Evolutionary conservation across 2,797 vertebrate genomes (phyloP), one percentile per base, ranked within the genome.

Genomic region (Lepus townsendii): DNA sequence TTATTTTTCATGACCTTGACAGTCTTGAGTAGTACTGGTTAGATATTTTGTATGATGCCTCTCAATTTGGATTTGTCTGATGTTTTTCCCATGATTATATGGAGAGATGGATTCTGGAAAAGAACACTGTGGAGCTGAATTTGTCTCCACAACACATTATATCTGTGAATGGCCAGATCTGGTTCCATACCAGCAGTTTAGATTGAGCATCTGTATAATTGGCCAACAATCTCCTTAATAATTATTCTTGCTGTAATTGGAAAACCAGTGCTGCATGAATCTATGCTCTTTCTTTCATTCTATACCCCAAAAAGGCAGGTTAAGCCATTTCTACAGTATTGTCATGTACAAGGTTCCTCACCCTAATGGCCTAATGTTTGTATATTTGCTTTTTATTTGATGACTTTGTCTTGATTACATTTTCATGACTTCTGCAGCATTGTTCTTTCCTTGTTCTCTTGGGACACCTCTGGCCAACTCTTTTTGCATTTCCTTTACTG

Each of bases 61-160:
- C 38, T 92, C 76, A 73, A 4, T 92, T 68, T 52, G 32, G 26
- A 57, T 91, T 88, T 80, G 30, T 77, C 63, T 60, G 47, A 71
- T 82, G 30, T 47, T 88, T 83, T 83, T 9, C 77, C 83, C 19
- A 9, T 60, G 35, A 66, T 73, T 42, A 50, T 52, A 4, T 22
- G 19, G 38, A 10, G 16, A 19, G 14, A 27, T 17, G 60, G n/a
- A 10, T 79, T 88, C 60, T 72, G 66, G 54, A 7, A 3, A 38
- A 60, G 17, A 85, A 60, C 4, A 54, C 32, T 57, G 19, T 4
- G 16, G n/a, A 84, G 22, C 60, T 22, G 50, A 89, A 66, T 5
- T 38, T 50, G 30, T 20, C 32, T 71, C 52, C 24, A 27, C 38
- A 69, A n/a, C 38, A 77, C 20, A 35, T 52, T 14, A 30, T 54